Conservation (phyloP, 2,113 vertebrate species). For the Alces alces region DNA sequence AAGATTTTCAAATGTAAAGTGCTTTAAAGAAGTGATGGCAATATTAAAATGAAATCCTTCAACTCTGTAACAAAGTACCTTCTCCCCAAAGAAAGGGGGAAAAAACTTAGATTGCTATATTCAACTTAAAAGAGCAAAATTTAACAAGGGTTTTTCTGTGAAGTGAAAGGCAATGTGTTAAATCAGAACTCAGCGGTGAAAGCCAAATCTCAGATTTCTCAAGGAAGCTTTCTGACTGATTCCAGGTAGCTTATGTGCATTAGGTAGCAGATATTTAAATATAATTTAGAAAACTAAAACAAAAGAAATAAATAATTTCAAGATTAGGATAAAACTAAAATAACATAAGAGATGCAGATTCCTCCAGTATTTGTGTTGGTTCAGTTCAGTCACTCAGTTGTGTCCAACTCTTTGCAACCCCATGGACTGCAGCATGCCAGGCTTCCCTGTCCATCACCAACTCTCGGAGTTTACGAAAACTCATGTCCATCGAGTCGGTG, state of each 20-base stretch:
- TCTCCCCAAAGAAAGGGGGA: neutral
- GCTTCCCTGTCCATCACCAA: neutral
- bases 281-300: neutral
- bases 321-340: constrained; percentile 8
- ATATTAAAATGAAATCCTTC: constrained; percentile 32
- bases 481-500: neutral
- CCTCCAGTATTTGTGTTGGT: neutral
- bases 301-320: constrained; percentile 23
- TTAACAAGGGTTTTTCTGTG: neutral
- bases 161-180: neutral
- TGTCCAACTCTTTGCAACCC: rapidly evolving
- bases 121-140: neutral
- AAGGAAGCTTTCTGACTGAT: neutral
- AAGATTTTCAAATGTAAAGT: constrained; percentile 15
- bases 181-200: neutral
- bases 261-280: neutral
- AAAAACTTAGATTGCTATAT: neutral
- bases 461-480: neutral
- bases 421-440: neutral
- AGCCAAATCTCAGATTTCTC: neutral
- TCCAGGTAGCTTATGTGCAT: neutral
- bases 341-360: neutral
- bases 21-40: constrained; percentile 21
- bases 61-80: neutral
- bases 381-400: neutral